Percentiles rank a stretch among this genome's conserved stretches.
phyloP scores from a whole-genome alignment of 2,888 invertebrate species.

The Gisinianus flammeolus region DNA sequence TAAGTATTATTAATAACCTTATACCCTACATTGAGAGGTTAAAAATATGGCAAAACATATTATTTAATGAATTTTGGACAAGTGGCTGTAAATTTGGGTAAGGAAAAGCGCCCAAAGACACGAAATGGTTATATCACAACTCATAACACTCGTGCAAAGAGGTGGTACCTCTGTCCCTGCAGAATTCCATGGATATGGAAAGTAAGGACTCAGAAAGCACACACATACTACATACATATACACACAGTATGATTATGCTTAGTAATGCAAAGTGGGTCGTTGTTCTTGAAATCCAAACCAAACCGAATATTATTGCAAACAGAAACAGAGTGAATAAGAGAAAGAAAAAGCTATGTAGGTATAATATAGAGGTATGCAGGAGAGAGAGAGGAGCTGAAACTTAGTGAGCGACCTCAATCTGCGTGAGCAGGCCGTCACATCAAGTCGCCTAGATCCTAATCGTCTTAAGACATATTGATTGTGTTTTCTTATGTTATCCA shows the following conservation, averaged over 20 bases:
- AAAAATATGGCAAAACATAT: neutral
- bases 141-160: neutral
- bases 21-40: neutral
- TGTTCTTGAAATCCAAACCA: constrained; percentile 37
- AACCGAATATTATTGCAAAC: constrained; percentile 36
- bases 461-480: constrained; percentile 40
- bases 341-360: constrained; percentile 7
- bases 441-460: constrained; percentile 40
- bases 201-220: constrained; percentile 8
- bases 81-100: neutral
- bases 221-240: neutral
- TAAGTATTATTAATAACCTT: neutral
- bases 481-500: constrained; percentile 14
- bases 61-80: neutral
- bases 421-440: constrained; percentile 38
- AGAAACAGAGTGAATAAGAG: constrained; percentile 25
- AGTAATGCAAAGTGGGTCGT: constrained; percentile 37
- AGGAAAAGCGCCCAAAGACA: neutral
- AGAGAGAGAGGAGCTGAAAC: constrained; percentile 28
- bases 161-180: constrained; percentile 30
- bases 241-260: neutral
- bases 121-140: neutral
- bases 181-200: constrained; percentile 32
- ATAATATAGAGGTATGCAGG: neutral
- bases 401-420: constrained; percentile 35